Percentiles rank a stretch among this genome's conserved stretches.
phyloP scores from a whole-genome alignment of 2,113 vertebrate species.

The Sorex fumeus region DNA sequence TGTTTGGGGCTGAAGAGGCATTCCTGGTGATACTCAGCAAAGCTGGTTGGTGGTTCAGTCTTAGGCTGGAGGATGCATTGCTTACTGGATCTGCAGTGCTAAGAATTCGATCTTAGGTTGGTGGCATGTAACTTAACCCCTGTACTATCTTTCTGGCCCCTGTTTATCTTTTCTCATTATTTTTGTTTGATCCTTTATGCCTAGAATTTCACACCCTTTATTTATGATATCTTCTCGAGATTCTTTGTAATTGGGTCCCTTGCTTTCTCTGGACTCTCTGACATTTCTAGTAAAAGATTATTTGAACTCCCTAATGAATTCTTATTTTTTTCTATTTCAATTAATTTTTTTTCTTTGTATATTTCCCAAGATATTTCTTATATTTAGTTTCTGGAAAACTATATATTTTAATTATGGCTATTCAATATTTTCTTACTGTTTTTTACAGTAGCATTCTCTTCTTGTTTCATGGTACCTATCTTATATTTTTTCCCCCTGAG shows the following conservation, averaged over 20 bases:
- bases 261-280: conserved; percentile 21
- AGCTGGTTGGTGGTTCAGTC: too few relatives aligned
- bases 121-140: too few relatives aligned
- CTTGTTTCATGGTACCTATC: conserved; percentile 21
- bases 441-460: conserved; percentile 51
- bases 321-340: conserved; percentile 29
- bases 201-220: conserved; percentile 7
- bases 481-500: conserved; percentile 39
- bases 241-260: conserved; percentile 50
- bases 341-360: conserved; percentile 49
- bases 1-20: too few relatives aligned
- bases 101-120: too few relatives aligned
- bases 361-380: conserved; percentile 29
- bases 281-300: conserved; percentile 26
- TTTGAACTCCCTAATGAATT: conserved; percentile 3
- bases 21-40: too few relatives aligned
- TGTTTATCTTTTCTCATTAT: too few relatives aligned
- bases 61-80: too few relatives aligned
- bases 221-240: conserved; percentile 7
- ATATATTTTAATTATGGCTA: conserved; percentile 50
- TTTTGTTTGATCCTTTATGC: neutral
- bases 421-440: conserved; percentile 17
- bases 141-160: too few relatives aligned
- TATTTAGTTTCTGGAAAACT: conserved; percentile 53
- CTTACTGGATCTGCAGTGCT: too few relatives aligned